A percentile compares a stretch with the other conserved stretches of the same genome.
These are phyloP conservation scores for Corythornis madagascariensis DNA, from an alignment of 2,113 vertebrate species.

Conservation along the genomic window DNA sequence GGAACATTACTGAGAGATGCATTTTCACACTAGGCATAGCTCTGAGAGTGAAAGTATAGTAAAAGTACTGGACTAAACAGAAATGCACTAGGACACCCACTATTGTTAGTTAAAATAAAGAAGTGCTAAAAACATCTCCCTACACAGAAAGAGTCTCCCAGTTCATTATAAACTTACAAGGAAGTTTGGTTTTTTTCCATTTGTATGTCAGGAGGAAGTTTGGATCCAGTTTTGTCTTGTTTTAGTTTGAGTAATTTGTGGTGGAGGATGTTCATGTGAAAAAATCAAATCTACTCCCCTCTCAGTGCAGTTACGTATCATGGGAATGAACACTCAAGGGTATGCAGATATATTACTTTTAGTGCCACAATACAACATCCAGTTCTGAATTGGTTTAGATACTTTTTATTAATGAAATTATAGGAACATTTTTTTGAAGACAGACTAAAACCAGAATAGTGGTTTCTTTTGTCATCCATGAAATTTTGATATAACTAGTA, in stretches of 20 bases:
- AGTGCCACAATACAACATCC: background rate
- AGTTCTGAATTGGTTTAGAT: background rate
- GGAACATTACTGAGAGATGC: background rate
- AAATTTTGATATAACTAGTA: background rate
- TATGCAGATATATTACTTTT: background rate
- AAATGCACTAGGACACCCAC: background rate
- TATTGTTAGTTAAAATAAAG: background rate
- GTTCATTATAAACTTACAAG: background rate
- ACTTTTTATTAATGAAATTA: background rate
- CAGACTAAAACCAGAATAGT: background rate
- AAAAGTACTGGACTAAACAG: background rate
- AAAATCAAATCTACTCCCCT: background rate
- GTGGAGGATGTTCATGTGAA: background rate
- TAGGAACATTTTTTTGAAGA: background rate
- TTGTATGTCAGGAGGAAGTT: background rate
- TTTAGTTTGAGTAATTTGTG: background rate
- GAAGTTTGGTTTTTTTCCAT: background rate
- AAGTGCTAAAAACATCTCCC: background rate
- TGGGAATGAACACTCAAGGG: background rate
- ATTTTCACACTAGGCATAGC: background rate
- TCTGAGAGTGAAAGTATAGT: background rate
- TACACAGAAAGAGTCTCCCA: background rate
- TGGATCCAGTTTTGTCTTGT: background rate
- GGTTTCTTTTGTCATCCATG: background rate
- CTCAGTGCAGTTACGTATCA: background rate